Evolutionary conservation across 2,888 invertebrate genomes (phyloP), one percentile per base, ranked within the genome.

Genomic region (Panzeria rudis): DNA sequence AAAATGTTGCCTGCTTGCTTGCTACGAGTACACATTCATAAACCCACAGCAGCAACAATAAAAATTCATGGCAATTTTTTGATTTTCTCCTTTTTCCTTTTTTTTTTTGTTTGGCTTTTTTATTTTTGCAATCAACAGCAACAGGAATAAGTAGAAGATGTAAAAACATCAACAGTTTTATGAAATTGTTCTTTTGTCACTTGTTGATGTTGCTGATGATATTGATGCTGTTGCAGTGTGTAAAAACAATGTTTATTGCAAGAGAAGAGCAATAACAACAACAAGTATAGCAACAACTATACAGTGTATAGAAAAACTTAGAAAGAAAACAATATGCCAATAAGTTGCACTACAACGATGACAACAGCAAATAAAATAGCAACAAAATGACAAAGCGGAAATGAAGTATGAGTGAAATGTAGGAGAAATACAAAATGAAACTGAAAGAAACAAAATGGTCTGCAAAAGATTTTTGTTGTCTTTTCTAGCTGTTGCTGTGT

Each of bases 111-210:
- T n/a, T n/a, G n/a, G n/a, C n/a, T n/a, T 4, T 41, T 66, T 13
- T 44, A 1, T 38, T 56, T 47, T 47, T 54, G 50, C 47, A 66
- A 47, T 62, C 75, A 54, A 44, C 44, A 73, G 69, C 68, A 80
- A 50, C 17, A 71, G 62, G 56, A 84, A 23, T 76, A 66, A 52
- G 66, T 72, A 71, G 54, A 50, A 59, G 44, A 69, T 50, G 54
- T 54, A 81, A 50, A 69, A 41, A 56, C 61, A 73, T 56, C 72
- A 81, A 64, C 81, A 59, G 69, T 78, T 75, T 78, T 82, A 44
- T 76, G 73, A 78, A 79, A 82, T 85, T 82, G 82, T 69, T 79
- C 85, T 71, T 73, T 79, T 85, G 82, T 75, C 82, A 81, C 81
- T 83, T 85, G 83, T 79, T 84, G 82, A 79, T 83, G 79, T n/a